Base-by-base conservation (phyloP, 2,888 invertebrate genomes). In the Salpingus planirostris region DNA sequence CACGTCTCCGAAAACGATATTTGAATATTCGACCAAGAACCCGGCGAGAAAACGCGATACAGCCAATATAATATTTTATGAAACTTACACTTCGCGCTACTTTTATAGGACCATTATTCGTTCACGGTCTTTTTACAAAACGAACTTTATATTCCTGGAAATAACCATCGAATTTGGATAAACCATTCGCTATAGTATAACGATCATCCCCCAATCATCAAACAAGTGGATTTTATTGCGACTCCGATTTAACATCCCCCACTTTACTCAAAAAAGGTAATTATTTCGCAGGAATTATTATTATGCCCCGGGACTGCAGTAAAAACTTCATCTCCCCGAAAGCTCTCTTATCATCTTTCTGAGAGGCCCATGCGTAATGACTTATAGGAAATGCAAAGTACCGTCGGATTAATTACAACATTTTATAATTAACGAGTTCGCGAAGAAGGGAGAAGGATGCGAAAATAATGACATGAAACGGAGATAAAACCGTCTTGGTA, bases 381-480 rank as follows among this genome's bases (percentile, higher is more conserved):
- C 38, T 38, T 34, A 34, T 31, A 14, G 34, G 24, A 27, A 33
- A 38, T 31, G 33, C 34, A 29, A 31, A 35, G 29, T 30, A 27
- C 30, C 22, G 11, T 11, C 31, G 25, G 38, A 38, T 38, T 38
- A 38, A 38, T 38, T 38, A 28, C 34, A 13, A 29, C 34, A 23
- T 27, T 18, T 31, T 22, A 26, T 31, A 34, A 38, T 38, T 38
- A 38, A 36, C 27, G 18, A 15, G 18, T 24, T 13, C 6, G 27
- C 26, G 18, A 7, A 2, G 13, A 3, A 7, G 15, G 14, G 15
- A 11, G 15, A 13, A 11, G 11, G 12, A 24, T 24, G 11, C 10
- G 11, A 12, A 11, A 24, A 24, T 24, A 24, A 24, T 24, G 24
- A 12, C 24, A 12, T 24, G 24, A 11, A 24, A 12, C n/a, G n/a